phyloP scores from a whole-genome alignment of 2,113 vertebrate genomes.

The Gila orcuttii region DNA sequence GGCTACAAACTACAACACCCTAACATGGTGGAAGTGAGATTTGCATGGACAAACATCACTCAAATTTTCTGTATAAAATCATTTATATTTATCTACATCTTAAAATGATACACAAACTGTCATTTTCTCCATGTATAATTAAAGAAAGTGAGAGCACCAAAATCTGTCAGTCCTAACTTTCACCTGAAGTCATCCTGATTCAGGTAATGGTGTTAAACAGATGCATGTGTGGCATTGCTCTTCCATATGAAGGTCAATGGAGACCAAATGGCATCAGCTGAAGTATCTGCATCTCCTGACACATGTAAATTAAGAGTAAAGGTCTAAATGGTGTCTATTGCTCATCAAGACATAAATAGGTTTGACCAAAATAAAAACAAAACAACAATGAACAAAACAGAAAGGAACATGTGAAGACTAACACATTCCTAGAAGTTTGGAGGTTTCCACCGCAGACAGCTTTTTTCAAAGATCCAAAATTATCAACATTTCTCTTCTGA shows the following conservation, averaged over 20 bases:
- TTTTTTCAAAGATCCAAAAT: neutral
- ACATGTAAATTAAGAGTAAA: neutral
- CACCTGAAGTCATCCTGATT: neutral
- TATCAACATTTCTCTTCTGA: neutral
- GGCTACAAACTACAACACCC: neutral
- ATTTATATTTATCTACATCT: neutral
- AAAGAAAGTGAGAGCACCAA: neutral
- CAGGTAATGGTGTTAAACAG: neutral
- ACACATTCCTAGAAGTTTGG: conserved; percentile 15
- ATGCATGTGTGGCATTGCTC: neutral
- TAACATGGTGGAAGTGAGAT: neutral
- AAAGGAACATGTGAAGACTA: neutral
- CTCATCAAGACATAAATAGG: neutral
- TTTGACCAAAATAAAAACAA: neutral
- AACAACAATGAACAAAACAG: neutral
- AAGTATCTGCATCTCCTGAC: neutral
- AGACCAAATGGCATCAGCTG: neutral
- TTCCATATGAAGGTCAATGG: neutral
- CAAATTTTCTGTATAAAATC: neutral
- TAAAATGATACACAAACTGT: neutral
- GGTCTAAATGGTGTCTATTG: neutral
- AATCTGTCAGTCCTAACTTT: neutral
- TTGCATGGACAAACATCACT: neutral
- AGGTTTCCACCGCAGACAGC: neutral
- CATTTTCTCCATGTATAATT: neutral